Conservation (phyloP, 1,140 invertebrate genomes). For the Micrasema longulum region DNA sequence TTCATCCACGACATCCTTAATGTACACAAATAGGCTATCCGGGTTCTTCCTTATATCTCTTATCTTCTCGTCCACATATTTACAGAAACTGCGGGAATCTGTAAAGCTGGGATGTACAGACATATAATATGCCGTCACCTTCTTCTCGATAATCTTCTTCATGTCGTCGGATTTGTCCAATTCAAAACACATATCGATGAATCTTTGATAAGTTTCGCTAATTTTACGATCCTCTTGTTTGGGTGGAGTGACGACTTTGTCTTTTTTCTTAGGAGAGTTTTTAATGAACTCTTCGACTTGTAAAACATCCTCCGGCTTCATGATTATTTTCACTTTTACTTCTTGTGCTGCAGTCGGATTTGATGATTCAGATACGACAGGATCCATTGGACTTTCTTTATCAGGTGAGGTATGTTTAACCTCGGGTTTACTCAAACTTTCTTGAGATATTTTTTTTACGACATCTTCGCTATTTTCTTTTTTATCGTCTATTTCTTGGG, state of each 20-base stretch:
- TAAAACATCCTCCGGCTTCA: constrained; percentile 2
- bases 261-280: constrained; percentile 12
- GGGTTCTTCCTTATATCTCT: constrained; percentile 18
- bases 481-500: no score
- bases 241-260: not conserved
- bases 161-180: constrained; percentile 46
- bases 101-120: constrained; percentile 29
- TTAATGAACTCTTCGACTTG: constrained; percentile 13
- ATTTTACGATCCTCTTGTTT: not conserved
- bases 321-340: constrained; percentile 11
- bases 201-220: constrained; percentile 34
- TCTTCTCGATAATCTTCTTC: constrained; percentile 45
- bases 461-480: no score
- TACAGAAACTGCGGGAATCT: constrained; percentile 43
- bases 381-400: no score
- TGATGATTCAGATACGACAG: no score
- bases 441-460: no score
- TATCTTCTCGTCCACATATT: constrained; percentile 39
- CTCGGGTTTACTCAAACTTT: no score
- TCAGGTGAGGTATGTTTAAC: no score
- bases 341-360: not conserved
- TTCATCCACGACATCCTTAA: constrained; percentile 45
- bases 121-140: constrained; percentile 44
- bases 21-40: constrained; percentile 36
- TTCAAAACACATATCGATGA: constrained; percentile 44